Evolutionary conservation across 1,140 invertebrate genomes (phyloP), one percentile per base, ranked within the genome.

Genomic region (Tetragonula clypearis): DNA sequence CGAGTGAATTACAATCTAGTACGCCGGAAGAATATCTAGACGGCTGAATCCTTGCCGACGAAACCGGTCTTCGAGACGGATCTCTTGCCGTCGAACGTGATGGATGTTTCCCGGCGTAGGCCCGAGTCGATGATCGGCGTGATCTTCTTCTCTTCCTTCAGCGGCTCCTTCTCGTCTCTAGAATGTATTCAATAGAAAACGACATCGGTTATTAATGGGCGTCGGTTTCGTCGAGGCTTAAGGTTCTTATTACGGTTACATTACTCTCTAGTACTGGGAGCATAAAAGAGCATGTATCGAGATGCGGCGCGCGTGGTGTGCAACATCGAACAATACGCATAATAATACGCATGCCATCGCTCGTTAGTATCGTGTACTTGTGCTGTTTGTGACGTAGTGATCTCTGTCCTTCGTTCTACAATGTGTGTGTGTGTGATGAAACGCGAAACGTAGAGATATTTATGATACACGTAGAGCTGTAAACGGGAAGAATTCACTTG

Each of bases 11-110:
- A 95, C 93, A 95, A 95, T 95, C 94, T 95, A 94, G 94, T 95
- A 95, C 94, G 94, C 93, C 94, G 94, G 94, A 95, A 93, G 93
- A 94, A 94, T 95, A 95, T 95, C 96, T 97, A 98, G 81, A 98
- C 97, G 75, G 97, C 97, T 21, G 97, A 98, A 91, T 98, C 97
- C 95, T 98, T 98, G 86, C 97, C 97, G 87, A 97, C 97, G 88
- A 98, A 97, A 69, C 97, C 97, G 55, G 97, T 97, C 91, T 97
- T 97, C 35, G 97, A 97, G 90, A 97, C 96, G 23, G 97, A 97
- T 88, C 97, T 96, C 90, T 97, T 96, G 14, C 97, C 97, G 88
- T 98, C 97, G 91, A 97, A 98, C 90, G 97, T 97, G 11, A 98
- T 96, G 35, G 97, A 97, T 66, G 97, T 97, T 88, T 97, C 97